phyloP scores from a whole-genome alignment of 2,888 invertebrate genomes.

The Asteroscopus sphinx region DNA sequence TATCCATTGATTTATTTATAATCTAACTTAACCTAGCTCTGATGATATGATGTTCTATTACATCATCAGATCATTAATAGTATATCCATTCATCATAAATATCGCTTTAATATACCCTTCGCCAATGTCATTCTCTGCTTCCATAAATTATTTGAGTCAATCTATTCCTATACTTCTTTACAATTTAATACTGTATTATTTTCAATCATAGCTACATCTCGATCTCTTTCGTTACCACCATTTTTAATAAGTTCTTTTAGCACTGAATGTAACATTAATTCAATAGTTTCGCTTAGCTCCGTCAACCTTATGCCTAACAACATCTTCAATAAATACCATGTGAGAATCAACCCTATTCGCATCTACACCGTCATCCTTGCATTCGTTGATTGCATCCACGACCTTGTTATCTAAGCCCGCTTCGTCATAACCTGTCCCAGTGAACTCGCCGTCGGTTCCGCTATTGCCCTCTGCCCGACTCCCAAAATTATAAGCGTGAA shows the following conservation, averaged over 20 bases:
- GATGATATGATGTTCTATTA: slow-evolving; percentile 11
- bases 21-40: slow-evolving; percentile 7
- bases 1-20: slow-evolving; percentile 38
- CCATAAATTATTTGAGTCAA: neutral
- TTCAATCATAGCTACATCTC: neutral
- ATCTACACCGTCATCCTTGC: slow-evolving; percentile 49
- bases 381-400: slow-evolving; percentile 60
- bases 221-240: no score
- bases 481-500: slow-evolving; percentile 77
- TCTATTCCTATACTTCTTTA: neutral
- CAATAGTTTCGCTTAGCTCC: neutral
- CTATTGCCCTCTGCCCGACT: slow-evolving; percentile 64
- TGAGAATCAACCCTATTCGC: slow-evolving; percentile 14
- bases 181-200: neutral
- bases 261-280: neutral
- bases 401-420: slow-evolving; percentile 58
- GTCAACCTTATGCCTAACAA: neutral
- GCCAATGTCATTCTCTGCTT: slow-evolving; percentile 8
- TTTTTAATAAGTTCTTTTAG: neutral
- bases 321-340: neutral
- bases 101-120: slow-evolving; percentile 5
- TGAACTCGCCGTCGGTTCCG: slow-evolving; percentile 68
- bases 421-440: slow-evolving; percentile 63
- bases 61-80: neutral
- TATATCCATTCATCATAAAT: slow-evolving; percentile 11